A percentile compares a stretch with the other conserved stretches of the same genome.
Conservation (phyloP, 2,888 invertebrate species). For the Nemoura dubitans region DNA sequence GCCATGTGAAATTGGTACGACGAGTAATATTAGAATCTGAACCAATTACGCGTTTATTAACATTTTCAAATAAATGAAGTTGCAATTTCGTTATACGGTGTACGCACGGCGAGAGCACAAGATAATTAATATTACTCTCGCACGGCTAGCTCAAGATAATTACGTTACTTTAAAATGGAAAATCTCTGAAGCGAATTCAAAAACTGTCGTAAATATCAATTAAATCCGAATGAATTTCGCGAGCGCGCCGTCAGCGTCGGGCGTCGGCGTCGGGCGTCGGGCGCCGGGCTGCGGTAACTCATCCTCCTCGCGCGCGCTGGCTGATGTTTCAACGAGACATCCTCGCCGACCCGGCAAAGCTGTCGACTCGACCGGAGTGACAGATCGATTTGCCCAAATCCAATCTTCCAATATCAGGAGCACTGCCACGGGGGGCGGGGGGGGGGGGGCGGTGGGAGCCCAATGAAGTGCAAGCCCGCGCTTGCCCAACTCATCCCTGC, state of each 20-base stretch:
- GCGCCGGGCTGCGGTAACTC: background rate
- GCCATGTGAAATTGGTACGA: background rate
- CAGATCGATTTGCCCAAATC: slow-evolving; percentile 41
- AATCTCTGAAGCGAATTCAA: background rate
- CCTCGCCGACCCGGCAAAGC: no score
- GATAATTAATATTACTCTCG: background rate
- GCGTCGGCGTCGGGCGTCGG: background rate
- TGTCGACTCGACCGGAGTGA: slow-evolving; percentile 9
- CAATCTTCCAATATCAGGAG: slow-evolving; percentile 21
- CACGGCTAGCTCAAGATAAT: background rate
- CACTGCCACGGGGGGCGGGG: no score
- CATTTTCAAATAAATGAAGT: background rate
- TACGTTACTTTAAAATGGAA: background rate
- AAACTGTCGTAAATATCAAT: background rate
- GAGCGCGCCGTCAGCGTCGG: background rate
- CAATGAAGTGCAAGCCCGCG: slow-evolving; percentile 35
- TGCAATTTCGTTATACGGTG: background rate
- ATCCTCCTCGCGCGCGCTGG: no score
- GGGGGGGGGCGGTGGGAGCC: no score
- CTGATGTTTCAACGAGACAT: no score
- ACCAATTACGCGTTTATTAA: background rate
- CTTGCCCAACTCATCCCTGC: background rate
- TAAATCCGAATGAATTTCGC: background rate
- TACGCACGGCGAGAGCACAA: background rate
- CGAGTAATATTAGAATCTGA: background rate